Conservation (phyloP, 2,888 invertebrate genomes). For the Drosophila acutilabella region DNA sequence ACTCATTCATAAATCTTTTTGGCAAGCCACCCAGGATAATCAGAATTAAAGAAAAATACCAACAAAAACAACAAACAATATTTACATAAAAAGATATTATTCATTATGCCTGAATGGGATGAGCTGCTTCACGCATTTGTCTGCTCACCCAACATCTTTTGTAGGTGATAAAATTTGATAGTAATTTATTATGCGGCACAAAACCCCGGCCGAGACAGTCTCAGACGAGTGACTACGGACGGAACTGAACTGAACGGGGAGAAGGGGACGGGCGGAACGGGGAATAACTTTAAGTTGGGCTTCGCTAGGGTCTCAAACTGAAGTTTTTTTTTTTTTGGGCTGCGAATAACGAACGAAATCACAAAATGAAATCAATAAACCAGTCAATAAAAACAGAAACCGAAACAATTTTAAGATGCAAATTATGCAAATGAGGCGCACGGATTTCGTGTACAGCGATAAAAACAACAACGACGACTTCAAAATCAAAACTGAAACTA, state of each 20-base stretch:
- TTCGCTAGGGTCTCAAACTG: constrained; percentile 7
- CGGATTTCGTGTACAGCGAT: constrained; percentile 56
- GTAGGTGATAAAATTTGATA: constrained; percentile 74
- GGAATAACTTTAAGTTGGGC: constrained; percentile 15
- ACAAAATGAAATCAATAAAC: constrained; percentile 78
- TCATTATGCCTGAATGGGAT: constrained; percentile 58
- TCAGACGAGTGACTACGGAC: constrained; percentile 2
- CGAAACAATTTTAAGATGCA: constrained; percentile 76
- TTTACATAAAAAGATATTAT: constrained; percentile 69
- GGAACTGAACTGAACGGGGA: too few relatives aligned
- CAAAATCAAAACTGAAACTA: constrained; percentile 22
- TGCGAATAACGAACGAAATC: constrained; percentile 53
- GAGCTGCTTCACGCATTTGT: constrained; percentile 65
- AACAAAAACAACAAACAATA: constrained; percentile 22
- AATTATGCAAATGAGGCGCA: constrained; percentile 74
- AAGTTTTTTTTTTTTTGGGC: not conserved
- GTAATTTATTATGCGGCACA: constrained; percentile 65
- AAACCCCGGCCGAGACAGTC: constrained; percentile 26
- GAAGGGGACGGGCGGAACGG: not conserved
- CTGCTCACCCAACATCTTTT: constrained; percentile 51
- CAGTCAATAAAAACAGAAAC: constrained; percentile 74
- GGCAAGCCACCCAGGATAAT: constrained; percentile 28
- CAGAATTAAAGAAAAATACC: constrained; percentile 10
- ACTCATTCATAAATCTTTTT: constrained; percentile 73
- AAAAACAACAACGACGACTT: constrained; percentile 20